Conservation (phyloP, 2,888 invertebrate species). For the Autographa pulchrina region DNA sequence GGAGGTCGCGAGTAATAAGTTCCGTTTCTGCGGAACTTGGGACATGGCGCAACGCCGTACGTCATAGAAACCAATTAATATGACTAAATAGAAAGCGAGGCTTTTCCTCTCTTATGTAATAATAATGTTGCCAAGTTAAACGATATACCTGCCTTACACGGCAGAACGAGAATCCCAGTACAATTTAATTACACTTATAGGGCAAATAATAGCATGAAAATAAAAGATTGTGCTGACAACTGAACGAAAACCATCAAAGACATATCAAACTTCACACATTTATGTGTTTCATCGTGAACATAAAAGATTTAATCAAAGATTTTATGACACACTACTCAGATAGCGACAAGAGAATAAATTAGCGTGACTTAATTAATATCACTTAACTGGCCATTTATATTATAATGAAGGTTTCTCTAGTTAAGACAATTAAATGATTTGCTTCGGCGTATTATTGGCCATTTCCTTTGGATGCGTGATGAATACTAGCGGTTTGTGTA, state of each 20-base stretch:
- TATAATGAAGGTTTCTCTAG: conserved; percentile 46
- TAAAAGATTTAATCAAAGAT: conserved; percentile 1
- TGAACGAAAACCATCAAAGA: background rate
- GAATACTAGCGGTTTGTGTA: conserved; percentile 15
- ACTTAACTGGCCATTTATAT: conserved; percentile 30
- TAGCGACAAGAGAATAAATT: conserved; percentile 46
- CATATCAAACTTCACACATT: background rate
- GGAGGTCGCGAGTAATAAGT: background rate
- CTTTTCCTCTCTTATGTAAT: conserved; percentile 38
- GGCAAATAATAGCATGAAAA: no score
- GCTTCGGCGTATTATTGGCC: conserved; percentile 19
- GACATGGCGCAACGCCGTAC: background rate
- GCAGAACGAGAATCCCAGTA: background rate
- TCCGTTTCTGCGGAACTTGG: conserved; percentile 4
- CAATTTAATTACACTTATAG: background rate
- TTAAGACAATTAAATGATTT: conserved; percentile 23
- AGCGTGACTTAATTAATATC: conserved; percentile 44
- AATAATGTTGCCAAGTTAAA: conserved; percentile 31
- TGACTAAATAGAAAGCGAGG: conserved; percentile 14
- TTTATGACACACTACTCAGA: conserved; percentile 18
- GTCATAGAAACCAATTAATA: conserved; percentile 5
- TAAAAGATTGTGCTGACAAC: background rate
- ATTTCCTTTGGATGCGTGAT: conserved; percentile 27
- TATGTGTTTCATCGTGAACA: background rate
- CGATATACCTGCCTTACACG: conserved; percentile 18